A percentile compares a stretch with the other conserved stretches of the same genome.
Evolutionary conservation across 2,888 invertebrate species (phyloP).

Genomic region (Strigamia maritima): DNA sequence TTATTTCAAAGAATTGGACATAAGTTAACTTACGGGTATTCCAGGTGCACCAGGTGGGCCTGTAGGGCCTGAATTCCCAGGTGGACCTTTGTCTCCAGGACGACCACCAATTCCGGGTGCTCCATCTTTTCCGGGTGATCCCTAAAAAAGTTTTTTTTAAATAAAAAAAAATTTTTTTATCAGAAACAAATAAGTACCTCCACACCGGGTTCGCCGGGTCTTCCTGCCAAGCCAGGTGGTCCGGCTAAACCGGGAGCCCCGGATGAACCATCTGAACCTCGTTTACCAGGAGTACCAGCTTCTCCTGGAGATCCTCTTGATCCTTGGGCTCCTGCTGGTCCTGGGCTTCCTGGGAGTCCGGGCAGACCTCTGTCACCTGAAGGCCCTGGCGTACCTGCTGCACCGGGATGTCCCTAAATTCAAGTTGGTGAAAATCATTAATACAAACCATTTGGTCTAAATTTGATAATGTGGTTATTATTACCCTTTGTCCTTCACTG

Average conservation of each 20-base stretch:
- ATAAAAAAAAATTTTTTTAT: not conserved
- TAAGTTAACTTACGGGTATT: slow-evolving; percentile 59
- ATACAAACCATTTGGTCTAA: not conserved
- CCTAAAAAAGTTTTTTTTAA: slow-evolving; percentile 37
- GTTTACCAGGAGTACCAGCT: slow-evolving; percentile 67
- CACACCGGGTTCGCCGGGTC: slow-evolving; percentile 56
- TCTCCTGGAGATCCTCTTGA: slow-evolving; percentile 67
- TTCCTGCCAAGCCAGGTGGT: slow-evolving; percentile 65
- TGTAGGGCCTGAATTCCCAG: slow-evolving; percentile 63
- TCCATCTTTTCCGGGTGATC: slow-evolving; percentile 44
- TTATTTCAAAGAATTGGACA: not conserved
- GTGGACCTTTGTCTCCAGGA: slow-evolving; percentile 72
- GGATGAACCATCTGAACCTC: slow-evolving; percentile 68
- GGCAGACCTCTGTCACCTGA: slow-evolving; percentile 66
- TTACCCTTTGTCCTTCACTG: slow-evolving; percentile 49
- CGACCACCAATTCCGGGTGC: slow-evolving; percentile 69
- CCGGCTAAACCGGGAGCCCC: slow-evolving; percentile 67
- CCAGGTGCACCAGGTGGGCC: slow-evolving; percentile 68
- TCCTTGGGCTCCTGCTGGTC: slow-evolving; percentile 65
- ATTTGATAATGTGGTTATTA: not conserved
- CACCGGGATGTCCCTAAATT: slow-evolving; percentile 63
- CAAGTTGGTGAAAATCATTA: not conserved
- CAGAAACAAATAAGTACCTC: slow-evolving; percentile 39
- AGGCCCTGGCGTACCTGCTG: slow-evolving; percentile 61
- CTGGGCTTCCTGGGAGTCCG: slow-evolving; percentile 62